Conservation (phyloP, 2,888 invertebrate species). For the Tolmerus cingulatus region DNA sequence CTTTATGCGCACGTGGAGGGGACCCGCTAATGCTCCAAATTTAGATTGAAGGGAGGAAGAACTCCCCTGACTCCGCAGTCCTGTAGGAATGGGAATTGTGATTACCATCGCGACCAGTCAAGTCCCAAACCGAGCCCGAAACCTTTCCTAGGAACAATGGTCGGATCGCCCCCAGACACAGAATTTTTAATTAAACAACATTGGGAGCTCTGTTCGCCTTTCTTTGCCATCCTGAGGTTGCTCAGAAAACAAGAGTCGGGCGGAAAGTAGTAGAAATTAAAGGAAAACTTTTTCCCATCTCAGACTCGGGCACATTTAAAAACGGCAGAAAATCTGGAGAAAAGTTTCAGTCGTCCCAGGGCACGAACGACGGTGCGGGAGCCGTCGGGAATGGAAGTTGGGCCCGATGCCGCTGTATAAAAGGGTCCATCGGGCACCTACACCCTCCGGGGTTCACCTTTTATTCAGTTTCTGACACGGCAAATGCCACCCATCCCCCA, state of each 20-base stretch:
- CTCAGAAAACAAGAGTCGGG: constrained; percentile 10
- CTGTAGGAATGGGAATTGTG: not conserved
- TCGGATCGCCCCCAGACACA: constrained; percentile 7
- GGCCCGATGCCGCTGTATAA: not conserved
- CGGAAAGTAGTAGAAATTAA: constrained; percentile 33
- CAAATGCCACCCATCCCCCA: not conserved
- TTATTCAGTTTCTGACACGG: not conserved
- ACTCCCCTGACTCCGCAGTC: not conserved
- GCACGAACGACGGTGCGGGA: not conserved
- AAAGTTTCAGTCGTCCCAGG: not conserved
- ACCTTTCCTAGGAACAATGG: not conserved
- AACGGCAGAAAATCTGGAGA: constrained; percentile 6
- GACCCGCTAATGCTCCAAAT: not conserved
- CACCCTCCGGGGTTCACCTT: constrained; percentile 29
- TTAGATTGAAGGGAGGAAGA: not conserved
- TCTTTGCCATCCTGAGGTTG: constrained; percentile 23
- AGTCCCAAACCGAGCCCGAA: not conserved
- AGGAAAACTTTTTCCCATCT: constrained; percentile 34
- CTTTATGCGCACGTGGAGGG: not conserved
- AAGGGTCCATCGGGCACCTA: constrained; percentile 24
- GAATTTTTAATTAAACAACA: constrained; percentile 33
- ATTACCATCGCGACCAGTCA: not conserved
- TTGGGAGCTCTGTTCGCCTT: constrained; percentile 27
- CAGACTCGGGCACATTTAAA: constrained; percentile 20
- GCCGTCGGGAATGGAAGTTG: not conserved